phyloP scores from a whole-genome alignment of 92 coral and sea anemone genomes.

The Nematostella vectensis region DNA sequence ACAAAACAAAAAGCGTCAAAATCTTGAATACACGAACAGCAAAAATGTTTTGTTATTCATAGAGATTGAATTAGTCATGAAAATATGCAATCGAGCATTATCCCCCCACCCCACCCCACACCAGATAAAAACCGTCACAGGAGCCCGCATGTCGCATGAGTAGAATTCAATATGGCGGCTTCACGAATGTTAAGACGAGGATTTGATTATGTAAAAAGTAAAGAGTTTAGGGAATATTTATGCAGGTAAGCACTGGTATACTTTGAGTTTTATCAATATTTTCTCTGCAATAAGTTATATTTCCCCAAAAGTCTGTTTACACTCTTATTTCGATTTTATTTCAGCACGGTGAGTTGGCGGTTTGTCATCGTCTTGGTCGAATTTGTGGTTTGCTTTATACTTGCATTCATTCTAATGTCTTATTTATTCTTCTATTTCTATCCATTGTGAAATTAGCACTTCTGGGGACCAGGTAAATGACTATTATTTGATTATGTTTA shows the following conservation, averaged over 20 bases:
- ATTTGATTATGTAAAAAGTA: slow-evolving; percentile 73
- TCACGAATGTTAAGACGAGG: slow-evolving; percentile 45
- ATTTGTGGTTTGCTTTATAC: not conserved
- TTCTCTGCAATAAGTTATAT: no score
- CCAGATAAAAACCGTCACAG: no score
- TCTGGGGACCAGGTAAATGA: slow-evolving; percentile 97
- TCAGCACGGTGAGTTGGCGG: slow-evolving; percentile 93
- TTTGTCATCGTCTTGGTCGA: not conserved
- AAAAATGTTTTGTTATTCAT: no score
- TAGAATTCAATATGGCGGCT: slow-evolving; percentile 67
- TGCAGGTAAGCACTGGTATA: slow-evolving; percentile 93
- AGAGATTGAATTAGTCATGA: no score
- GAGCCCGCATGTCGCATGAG: not conserved
- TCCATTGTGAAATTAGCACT: slow-evolving; percentile 60
- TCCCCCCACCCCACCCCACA: no score
- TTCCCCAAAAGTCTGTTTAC: not conserved
- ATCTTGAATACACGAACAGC: no score
- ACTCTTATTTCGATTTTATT: slow-evolving; percentile 22
- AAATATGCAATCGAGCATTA: no score
- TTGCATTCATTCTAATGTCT: slow-evolving; percentile 3
- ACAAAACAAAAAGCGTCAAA: no score
- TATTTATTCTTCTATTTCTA: slow-evolving; percentile 6
- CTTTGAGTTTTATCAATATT: no score
- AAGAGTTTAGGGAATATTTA: slow-evolving; percentile 87
- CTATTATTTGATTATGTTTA: not conserved